Base-by-base conservation (phyloP, 2,888 invertebrate genomes). In the Monoplex corrugatus region DNA sequence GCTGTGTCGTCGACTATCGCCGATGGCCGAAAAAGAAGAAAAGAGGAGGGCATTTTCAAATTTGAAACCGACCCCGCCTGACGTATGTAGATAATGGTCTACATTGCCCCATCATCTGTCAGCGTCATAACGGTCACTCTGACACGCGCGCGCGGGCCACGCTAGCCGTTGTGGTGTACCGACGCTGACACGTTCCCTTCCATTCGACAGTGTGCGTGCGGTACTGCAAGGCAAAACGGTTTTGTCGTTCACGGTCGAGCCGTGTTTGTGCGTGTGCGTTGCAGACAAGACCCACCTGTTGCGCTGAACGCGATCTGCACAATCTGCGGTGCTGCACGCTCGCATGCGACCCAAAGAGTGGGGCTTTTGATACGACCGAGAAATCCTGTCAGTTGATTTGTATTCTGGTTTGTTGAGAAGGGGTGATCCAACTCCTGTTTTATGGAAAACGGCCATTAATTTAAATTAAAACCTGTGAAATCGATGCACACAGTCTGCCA, bases 1-100 rank as follows among this genome's bases (percentile, higher is more conserved):
- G 23, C 28, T 23, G 28, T 43, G 43, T 43, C 43, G 80, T 23
- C 80, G n/a, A 44, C 28, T 8, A 19, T 44, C 57, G 8, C n/a
- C 86, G 86, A 40, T 44, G 38, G 57, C 85, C 38, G 23, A 2
- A 13, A 28, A 13, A 10, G 40, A 32, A 43, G 68, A 13, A 28
- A 13, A 10, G 40, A 32, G 68, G 68, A 68, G 86, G 86, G 68
- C 86, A 43, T n/a, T 86, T 86, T 86, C 86, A 86, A 86, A 86
- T 86, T 86, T 86, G 68, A 86, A 86, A 86, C 43, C 43, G 68
- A n/a, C 68, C 68, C 68, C 86, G 63, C 68, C 68, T 86, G 86
- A 68, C 86, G 86, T 68, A 68, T 23, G 68, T 86, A 68, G 86
- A 57, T 86, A 86, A 32, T 85, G 63, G 68, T 68, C 68, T 86